Evolutionary conservation across 2,797 vertebrate genomes (phyloP).

Genomic region (Microctenopoma lineatum): DNA sequence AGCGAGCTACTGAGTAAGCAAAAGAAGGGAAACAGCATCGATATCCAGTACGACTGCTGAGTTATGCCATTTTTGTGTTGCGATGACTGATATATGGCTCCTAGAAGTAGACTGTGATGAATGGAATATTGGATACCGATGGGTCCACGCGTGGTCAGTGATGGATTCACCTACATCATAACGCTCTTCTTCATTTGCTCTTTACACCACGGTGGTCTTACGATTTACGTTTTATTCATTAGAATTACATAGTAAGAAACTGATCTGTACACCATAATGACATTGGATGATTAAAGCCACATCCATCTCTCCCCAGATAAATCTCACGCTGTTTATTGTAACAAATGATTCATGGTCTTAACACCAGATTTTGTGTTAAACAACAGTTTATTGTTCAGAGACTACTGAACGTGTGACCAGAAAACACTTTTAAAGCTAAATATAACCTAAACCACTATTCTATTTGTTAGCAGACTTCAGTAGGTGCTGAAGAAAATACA

Average conservation of each 20-base stretch:
- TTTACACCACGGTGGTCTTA: neutral
- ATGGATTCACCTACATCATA: conserved; percentile 32
- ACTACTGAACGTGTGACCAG: conserved; percentile 51
- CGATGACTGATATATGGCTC: conserved; percentile 28
- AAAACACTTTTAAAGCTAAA: conserved; percentile 69
- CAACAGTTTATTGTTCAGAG: conserved; percentile 22
- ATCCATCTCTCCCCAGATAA: conserved; percentile 2
- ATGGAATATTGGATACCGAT: conserved; percentile 28
- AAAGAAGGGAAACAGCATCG: conserved; percentile 42
- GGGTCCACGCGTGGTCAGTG: conserved; percentile 27
- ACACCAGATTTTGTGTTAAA: conserved; percentile 6
- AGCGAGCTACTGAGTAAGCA: conserved; percentile 36
- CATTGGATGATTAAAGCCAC: conserved; percentile 10
- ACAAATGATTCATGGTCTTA: neutral
- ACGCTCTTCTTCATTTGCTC: conserved; percentile 8
- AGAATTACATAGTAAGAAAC: neutral
- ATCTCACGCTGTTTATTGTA: neutral
- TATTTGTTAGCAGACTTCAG: neutral
- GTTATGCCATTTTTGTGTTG: conserved; percentile 12
- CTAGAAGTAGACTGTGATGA: conserved; percentile 33
- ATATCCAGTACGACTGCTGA: conserved; percentile 24
- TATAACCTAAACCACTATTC: conserved; percentile 64
- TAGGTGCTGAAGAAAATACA: neutral
- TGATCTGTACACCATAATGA: neutral
- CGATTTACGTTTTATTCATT: conserved; percentile 12